phyloP scores from a whole-genome alignment of 2,888 invertebrate genomes.

The Agrotis exclamationis region DNA sequence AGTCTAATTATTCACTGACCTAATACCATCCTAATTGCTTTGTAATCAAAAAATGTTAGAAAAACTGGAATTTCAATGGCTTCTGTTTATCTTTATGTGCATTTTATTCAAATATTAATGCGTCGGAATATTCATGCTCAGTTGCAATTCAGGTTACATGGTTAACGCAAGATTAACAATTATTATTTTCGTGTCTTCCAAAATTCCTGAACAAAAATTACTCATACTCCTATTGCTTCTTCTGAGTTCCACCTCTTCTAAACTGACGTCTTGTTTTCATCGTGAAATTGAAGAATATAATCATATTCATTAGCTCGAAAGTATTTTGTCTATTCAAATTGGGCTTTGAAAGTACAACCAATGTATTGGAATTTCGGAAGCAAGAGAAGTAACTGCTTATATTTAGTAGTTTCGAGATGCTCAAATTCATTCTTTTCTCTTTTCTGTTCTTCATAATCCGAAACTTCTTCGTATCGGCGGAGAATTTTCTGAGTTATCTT shows the following conservation, averaged over 20 bases:
- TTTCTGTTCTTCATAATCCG: background rate
- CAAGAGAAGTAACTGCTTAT: background rate
- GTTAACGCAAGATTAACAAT: background rate
- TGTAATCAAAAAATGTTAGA: slow-evolving; percentile 16
- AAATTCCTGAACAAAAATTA: background rate
- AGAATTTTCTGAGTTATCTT: background rate
- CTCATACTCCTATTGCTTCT: background rate
- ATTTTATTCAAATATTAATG: slow-evolving; percentile 43
- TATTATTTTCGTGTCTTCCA: background rate
- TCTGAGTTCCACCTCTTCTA: background rate
- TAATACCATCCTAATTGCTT: slow-evolving; percentile 29
- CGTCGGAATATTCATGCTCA: background rate
- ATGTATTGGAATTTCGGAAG: background rate
- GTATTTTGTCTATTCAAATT: background rate
- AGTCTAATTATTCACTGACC: slow-evolving; percentile 13
- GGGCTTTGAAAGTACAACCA: background rate
- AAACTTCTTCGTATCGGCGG: background rate
- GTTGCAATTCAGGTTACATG: background rate
- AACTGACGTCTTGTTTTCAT: background rate
- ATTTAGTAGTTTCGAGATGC: background rate
- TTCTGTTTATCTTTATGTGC: slow-evolving; percentile 38
- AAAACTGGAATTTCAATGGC: slow-evolving; percentile 14
- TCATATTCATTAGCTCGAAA: background rate
- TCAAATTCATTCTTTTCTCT: background rate
- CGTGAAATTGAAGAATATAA: background rate